These are phyloP conservation scores for Dreissena rostriformis DNA, from an alignment of 1,140 invertebrate genomes.

Conservation along the genomic window DNA sequence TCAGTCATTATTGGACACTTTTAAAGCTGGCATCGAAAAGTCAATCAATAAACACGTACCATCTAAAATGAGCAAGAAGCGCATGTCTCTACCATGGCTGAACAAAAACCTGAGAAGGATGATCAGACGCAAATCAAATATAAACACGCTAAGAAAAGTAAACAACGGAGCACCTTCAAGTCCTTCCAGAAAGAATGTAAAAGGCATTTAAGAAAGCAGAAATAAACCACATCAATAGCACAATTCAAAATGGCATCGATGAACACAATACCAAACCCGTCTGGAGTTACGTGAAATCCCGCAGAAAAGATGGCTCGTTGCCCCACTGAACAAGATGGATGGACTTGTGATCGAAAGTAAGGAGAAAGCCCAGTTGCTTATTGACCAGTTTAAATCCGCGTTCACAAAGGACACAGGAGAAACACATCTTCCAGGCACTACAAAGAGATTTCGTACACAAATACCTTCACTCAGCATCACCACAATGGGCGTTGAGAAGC, in stretches of 20 bases:
- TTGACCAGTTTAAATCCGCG: no score
- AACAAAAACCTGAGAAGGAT: not conserved
- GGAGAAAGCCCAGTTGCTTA: no score
- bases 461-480: no score
- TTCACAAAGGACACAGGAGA: no score
- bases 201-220: slow-evolving; percentile 38
- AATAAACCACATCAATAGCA: not conserved
- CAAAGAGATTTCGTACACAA: no score
- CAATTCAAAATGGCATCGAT: slow-evolving; percentile 22
- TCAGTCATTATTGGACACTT: not conserved
- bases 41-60: not conserved
- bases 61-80: slow-evolving; percentile 15
- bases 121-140: slow-evolving; percentile 13
- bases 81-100: slow-evolving; percentile 20
- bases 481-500: no score
- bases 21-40: not conserved
- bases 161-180: not conserved
- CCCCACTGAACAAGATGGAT: no score
- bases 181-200: slow-evolving; percentile 45
- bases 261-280: slow-evolving; percentile 33
- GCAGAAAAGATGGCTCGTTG: no score
- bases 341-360: no score
- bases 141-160: not conserved
- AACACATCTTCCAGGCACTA: no score
- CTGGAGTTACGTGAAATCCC: slow-evolving; percentile 22